A percentile compares a stretch with the other conserved stretches of the same genome.
phyloP scores from a whole-genome alignment of 2,113 vertebrate species.

The Sorex fumeus region DNA sequence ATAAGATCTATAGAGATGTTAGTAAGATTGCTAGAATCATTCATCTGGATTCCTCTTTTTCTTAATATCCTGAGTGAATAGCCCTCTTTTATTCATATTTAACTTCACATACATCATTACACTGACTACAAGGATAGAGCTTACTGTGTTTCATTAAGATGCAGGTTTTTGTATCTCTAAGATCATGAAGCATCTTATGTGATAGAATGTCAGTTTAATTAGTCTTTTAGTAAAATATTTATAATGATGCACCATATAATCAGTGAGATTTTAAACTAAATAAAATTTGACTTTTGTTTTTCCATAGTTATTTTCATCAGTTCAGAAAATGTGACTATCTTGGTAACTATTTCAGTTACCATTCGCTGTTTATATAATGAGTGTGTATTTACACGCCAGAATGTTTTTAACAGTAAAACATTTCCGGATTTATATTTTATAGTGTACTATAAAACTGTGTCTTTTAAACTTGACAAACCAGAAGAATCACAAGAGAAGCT shows the following conservation, averaged over 20 bases:
- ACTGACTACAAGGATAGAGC: neutral
- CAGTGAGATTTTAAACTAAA: neutral
- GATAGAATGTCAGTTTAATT: neutral
- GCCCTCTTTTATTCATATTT: neutral
- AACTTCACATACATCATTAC: neutral
- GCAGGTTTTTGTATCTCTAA: slow-evolving; percentile 16
- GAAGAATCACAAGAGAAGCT: neutral
- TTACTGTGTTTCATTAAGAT: neutral
- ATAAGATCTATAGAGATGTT: neutral
- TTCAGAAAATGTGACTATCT: neutral
- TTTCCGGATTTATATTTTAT: slow-evolving; percentile 27
- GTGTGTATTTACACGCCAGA: neutral
- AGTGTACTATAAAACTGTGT: neutral
- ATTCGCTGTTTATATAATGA: neutral
- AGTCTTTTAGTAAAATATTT: neutral
- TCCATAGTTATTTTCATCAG: slow-evolving; percentile 12
- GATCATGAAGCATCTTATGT: neutral
- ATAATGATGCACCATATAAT: neutral
- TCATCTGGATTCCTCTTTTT: neutral
- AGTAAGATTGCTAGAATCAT: slow-evolving; percentile 1
- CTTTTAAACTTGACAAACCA: neutral
- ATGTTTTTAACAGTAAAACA: slow-evolving; percentile 29
- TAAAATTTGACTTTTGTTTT: slow-evolving; percentile 44
- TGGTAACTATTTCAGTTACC: neutral
- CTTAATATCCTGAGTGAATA: neutral